These are phyloP conservation scores for Drosophila sp. DNA, from an alignment of 1,140 invertebrate genomes.

Conservation along the genomic window DNA sequence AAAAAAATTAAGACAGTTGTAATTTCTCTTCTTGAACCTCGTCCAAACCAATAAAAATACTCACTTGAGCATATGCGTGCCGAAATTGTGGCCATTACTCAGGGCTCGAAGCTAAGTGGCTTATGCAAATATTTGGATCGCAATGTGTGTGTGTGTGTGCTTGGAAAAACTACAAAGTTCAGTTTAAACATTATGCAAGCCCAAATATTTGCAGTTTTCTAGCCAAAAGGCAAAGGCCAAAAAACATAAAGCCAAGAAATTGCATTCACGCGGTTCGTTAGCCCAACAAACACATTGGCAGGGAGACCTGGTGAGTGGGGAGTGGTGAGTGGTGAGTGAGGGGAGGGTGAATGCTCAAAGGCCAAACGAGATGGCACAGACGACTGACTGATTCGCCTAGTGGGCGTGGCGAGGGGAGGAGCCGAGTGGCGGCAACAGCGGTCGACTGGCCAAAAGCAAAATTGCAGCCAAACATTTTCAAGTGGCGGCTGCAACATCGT, in stretches of 20 bases:
- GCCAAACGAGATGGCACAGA: conserved; percentile 63
- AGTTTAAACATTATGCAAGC: conserved; percentile 53
- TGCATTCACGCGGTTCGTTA: conserved; percentile 82
- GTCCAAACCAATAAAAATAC: background rate
- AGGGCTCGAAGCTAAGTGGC: conserved; percentile 27
- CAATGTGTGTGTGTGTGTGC: conserved; percentile 14
- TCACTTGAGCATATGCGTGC: conserved; percentile 2
- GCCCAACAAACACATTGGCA: conserved; percentile 66
- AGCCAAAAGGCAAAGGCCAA: conserved; percentile 46
- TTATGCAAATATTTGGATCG: conserved; percentile 43
- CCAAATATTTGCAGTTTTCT: conserved; percentile 62
- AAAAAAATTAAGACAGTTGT: background rate
- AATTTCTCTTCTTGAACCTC: background rate
- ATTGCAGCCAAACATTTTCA: conserved; percentile 81
- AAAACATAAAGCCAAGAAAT: conserved; percentile 63
- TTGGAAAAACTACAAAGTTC: conserved; percentile 15
- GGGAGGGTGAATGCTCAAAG: conserved; percentile 53
- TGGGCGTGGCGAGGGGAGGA: conserved; percentile 39
- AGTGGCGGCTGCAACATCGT: conserved; percentile 73
- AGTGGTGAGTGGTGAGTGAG: background rate
- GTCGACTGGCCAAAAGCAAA: conserved; percentile 57
- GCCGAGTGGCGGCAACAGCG: background rate
- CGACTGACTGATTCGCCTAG: conserved; percentile 28
- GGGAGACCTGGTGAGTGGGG: conserved; percentile 11
- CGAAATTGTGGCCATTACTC: conserved; percentile 20